Conservation (phyloP, 2,113 vertebrate species). For the Etia nguti region DNA sequence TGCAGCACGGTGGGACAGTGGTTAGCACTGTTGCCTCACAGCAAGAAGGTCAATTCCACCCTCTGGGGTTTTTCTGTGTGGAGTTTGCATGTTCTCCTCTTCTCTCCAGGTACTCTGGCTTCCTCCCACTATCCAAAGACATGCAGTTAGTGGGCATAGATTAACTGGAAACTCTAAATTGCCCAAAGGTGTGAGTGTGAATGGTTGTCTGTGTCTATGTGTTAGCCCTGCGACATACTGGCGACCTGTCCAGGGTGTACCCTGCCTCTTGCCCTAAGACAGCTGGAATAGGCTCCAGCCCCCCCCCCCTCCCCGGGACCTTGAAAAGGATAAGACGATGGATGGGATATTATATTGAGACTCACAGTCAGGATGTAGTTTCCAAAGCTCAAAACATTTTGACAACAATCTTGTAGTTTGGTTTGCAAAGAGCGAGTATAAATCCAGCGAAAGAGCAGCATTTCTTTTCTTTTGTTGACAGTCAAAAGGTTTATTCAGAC, state of each 20-base stretch:
- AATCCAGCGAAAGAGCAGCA: not conserved
- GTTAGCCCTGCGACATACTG: too few species aligned
- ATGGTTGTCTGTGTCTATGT: too few species aligned
- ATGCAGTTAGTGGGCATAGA: not conserved
- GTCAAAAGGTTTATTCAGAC: not conserved
- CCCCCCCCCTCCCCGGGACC: not conserved
- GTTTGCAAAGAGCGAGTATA: not conserved
- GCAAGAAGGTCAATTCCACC: not conserved
- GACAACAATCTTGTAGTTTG: not conserved
- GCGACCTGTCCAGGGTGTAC: too few species aligned
- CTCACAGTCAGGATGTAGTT: not conserved
- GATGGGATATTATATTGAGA: not conserved
- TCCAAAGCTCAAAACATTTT: not conserved
- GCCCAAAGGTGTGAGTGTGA: not conserved
- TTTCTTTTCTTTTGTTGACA: not conserved
- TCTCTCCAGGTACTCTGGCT: not conserved
- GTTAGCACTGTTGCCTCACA: not conserved
- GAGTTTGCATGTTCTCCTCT: not conserved
- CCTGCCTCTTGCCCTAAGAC: not conserved
- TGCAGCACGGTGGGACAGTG: not conserved
- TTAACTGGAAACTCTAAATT: not conserved
- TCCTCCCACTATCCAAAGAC: not conserved
- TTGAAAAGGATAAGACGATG: not conserved
- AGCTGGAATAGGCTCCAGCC: not conserved
- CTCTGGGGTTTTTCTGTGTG: not conserved